These are phyloP conservation scores for Garrulus glandarius DNA, from an alignment of 2,797 vertebrate genomes.

Conservation along the genomic window DNA sequence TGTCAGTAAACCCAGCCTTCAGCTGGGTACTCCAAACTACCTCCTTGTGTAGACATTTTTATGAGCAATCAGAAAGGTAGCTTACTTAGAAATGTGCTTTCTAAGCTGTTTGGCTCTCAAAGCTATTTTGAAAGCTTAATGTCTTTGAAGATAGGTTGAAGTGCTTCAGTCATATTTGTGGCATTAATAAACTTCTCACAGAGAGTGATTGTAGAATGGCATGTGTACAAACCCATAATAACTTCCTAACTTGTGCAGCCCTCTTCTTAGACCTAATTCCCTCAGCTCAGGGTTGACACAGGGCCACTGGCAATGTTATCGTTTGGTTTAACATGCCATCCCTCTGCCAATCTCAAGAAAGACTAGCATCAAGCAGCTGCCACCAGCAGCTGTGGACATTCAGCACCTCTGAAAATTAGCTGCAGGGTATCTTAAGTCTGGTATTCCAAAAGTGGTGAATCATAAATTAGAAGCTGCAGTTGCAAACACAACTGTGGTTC, in stretches of 20 bases:
- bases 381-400: conserved; percentile 15
- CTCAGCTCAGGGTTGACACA: not conserved
- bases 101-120: not conserved
- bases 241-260: not conserved
- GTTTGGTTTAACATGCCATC: not conserved
- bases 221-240: not conserved
- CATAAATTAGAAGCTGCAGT: conserved; percentile 10
- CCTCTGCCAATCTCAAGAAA: not conserved
- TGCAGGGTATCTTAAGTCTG: not conserved
- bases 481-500: not conserved
- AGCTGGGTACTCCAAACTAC: not conserved
- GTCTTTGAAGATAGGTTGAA: not conserved
- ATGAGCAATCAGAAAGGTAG: not conserved
- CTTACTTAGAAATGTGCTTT: conserved; percentile 18
- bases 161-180: not conserved
- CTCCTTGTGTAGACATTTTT: not conserved
- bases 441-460: not conserved
- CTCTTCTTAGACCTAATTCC: not conserved
- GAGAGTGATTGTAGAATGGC: not conserved
- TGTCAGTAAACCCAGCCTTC: not conserved
- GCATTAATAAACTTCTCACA: not conserved
- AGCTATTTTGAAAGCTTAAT: conserved; percentile 17
- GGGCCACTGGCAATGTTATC: not conserved
- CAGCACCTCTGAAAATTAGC: conserved; percentile 22
- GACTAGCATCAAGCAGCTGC: not conserved